Base-by-base conservation (phyloP, 2,113 vertebrate genomes). In the Seriola quinqueradiata region DNA sequence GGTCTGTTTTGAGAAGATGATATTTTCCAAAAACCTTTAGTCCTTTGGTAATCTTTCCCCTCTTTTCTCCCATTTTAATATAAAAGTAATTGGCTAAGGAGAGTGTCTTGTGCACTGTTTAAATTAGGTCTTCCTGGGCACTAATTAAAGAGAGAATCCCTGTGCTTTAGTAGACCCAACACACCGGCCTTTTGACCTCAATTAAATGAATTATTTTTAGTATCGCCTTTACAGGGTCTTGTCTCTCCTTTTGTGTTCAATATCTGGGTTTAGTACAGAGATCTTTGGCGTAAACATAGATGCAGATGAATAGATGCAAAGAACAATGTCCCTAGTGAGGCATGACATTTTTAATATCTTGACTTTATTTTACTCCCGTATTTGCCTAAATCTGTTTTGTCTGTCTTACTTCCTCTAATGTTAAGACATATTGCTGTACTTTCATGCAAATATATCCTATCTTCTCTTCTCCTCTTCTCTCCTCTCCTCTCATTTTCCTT, bases 201-300 rank as follows among this genome's bases (percentile, higher is more conserved):
- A 95, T 96, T 96, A 95, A 89, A 90, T 55, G 55, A 84, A 87
- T 91, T 95, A 95, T 96, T 96, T 96, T 94, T 94, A 95, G 95
- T 75, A 67, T 86, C 71, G 52, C 19, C 81, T 74, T 77, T 79
- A 70, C 69, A 87, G 75, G 81, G 65, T 83, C 84, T 85, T 44
- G 36, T 83, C 73, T 81, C 68, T 70, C 70, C 60, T 87, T 85
- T 82, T 87, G 42, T 90, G 64, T 91, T 84, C 19, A 16, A 64
- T 90, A 89, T 83, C 83, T 91, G 81, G 82, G 84, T 81, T 93
- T 85, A 85, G 73, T 60, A 25, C 16, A 42, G 67, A 82, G 32
- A 82, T 84, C 82, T 82, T 79, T 79, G 40, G 73, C 71, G 70
- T 92, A 83, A 93, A 92, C 86, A 88, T 79, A 44, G 25, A 82